Conservation (phyloP, 2,797 vertebrate species). For the Argya squamiceps region DNA sequence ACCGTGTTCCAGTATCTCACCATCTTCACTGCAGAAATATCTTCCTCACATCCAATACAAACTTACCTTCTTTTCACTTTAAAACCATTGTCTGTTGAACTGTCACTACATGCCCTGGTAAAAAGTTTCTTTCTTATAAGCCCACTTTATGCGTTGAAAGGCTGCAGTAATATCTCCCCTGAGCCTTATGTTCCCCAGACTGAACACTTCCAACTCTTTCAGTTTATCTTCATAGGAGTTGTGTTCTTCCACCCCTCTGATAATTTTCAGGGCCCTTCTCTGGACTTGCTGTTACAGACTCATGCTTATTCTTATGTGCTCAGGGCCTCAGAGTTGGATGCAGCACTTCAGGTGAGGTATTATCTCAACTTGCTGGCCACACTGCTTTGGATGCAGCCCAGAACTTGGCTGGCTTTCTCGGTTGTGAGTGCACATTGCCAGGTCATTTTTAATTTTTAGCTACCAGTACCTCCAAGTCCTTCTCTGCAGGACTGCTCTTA, state of each 20-base stretch:
- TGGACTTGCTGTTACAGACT: not conserved
- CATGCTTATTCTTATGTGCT: not conserved
- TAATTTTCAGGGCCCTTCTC: not conserved
- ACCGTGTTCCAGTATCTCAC: not conserved
- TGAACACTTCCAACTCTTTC: not conserved
- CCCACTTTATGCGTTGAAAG: not conserved
- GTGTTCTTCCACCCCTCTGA: not conserved
- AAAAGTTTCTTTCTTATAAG: not conserved
- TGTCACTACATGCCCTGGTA: not conserved
- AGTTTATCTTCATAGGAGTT: not conserved
- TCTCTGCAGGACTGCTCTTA: not conserved
- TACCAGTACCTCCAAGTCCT: not conserved
- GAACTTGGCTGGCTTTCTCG: accelerated
- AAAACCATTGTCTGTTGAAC: not conserved
- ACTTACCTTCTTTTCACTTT: not conserved
- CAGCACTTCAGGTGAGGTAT: not conserved
- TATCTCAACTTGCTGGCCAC: not conserved
- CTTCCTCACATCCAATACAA: not conserved
- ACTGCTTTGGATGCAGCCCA: not conserved
- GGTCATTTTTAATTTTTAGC: not conserved
- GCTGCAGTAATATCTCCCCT: accelerated
- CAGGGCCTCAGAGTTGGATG: not conserved
- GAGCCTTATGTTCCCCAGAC: not conserved
- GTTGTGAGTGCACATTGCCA: accelerated
- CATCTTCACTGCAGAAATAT: not conserved